Conservation (phyloP, 2,797 vertebrate species). For the Trematomus bernacchii region DNA sequence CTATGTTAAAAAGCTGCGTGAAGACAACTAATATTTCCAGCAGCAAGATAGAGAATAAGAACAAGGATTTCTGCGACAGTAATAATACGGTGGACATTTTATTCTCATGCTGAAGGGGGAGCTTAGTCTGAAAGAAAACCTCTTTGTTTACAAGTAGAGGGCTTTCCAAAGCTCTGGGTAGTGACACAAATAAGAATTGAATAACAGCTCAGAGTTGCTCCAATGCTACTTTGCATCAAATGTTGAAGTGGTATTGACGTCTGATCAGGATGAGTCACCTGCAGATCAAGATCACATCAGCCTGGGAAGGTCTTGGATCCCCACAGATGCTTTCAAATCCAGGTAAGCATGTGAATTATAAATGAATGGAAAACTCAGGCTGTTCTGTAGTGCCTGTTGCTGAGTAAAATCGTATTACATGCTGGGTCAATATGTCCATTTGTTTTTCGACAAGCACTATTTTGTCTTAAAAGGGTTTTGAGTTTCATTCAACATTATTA, state of each 20-base stretch:
- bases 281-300: constrained; percentile 8
- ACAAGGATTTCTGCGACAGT: background rate
- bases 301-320: constrained; percentile 5
- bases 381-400: background rate
- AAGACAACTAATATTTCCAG: constrained; percentile 31
- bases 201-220: constrained; percentile 8
- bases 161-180: constrained; percentile 4
- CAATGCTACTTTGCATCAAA: constrained; percentile 18
- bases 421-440: background rate
- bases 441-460: background rate
- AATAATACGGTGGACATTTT: constrained; percentile 6
- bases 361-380: constrained; percentile 7
- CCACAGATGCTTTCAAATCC: background rate
- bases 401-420: background rate
- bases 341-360: background rate
- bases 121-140: constrained; percentile 26
- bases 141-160: constrained; percentile 17
- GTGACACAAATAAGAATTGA: constrained; percentile 15
- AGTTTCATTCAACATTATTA: background rate
- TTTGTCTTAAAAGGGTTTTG: background rate
- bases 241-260: background rate
- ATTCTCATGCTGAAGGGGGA: constrained; percentile 15
- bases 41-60: constrained; percentile 1
- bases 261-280: constrained; percentile 21
- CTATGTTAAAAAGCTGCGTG: background rate